A percentile compares a stretch with the other conserved stretches of the same genome.
These are phyloP conservation scores for Mythimna ferrago DNA, from an alignment of 2,888 invertebrate species.

Conservation along the genomic window DNA sequence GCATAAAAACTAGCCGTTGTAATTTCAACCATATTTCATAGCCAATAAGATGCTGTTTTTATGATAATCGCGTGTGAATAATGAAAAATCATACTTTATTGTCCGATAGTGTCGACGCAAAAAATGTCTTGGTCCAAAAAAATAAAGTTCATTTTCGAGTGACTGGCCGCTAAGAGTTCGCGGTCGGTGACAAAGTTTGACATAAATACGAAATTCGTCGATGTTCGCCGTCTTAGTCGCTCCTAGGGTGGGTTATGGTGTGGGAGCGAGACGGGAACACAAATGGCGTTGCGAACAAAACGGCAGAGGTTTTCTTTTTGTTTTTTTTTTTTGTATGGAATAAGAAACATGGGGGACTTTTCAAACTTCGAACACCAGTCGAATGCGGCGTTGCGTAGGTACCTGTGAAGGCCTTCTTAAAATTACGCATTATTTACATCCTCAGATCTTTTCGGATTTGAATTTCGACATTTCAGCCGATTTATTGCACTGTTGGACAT, in stretches of 20 bases:
- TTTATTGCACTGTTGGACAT: no score
- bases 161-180: slow-evolving; percentile 7
- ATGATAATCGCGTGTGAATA: slow-evolving; percentile 48
- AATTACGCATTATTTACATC: slow-evolving; percentile 11
- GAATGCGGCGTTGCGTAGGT: background rate
- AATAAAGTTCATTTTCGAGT: slow-evolving; percentile 44
- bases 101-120: background rate
- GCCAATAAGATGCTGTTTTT: slow-evolving; percentile 31
- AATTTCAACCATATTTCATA: slow-evolving; percentile 50
- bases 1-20: slow-evolving; percentile 38
- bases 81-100: slow-evolving; percentile 55
- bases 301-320: slow-evolving; percentile 46
- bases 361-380: slow-evolving; percentile 18
- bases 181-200: slow-evolving; percentile 59
- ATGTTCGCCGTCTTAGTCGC: slow-evolving; percentile 27
- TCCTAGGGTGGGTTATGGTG: background rate
- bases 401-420: background rate
- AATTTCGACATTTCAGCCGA: no score
- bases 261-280: slow-evolving; percentile 29
- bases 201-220: slow-evolving; percentile 51
- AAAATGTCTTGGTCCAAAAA: background rate
- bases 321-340: slow-evolving; percentile 42
- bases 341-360: slow-evolving; percentile 40
- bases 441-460: no score
- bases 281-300: slow-evolving; percentile 42